Evolutionary conservation across 2,888 invertebrate species (phyloP), one percentile per base, ranked within the genome.

Genomic region (Microctonus hyperodae): DNA sequence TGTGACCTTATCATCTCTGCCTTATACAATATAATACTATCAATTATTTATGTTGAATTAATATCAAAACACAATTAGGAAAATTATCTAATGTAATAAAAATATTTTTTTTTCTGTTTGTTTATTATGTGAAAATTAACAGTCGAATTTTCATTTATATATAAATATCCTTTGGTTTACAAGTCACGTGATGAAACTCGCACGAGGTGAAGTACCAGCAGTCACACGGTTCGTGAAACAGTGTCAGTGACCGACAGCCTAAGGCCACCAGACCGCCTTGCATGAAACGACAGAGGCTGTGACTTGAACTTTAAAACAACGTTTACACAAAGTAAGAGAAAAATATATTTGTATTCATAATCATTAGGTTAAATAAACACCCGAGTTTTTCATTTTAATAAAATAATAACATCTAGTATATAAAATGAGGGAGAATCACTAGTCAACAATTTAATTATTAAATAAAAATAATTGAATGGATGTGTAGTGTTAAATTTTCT

Each of bases 181-280:
- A 44, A 23, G 33, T 62, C 53, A 62, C 37, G 53, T 62, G 62
- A 53, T 51, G 1, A 16, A 25, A 53, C 22, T 37, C 33, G 23
- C 10, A 53, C 25, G 13, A 37, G 16, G 62, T 51, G n/a, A 53
- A 37, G 62, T 35, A n/a, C 35, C 35, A 58, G 20, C 51, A 51
- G 65, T 62, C 55, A 65, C 70, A 67, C 68, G 67, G 65, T 65
- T 64, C 70, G 69, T 73, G 81, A 82, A 83, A 83, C 77, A 83
- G 81, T 83, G 82, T 83, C 82, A 83, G 82, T 82, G 82, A 83
- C 83, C 83, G 82, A 83, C 80, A 81, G 82, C 83, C 82, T 81
- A 79, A 82, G 82, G 83, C 82, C 79, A 81, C 77, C 79, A 75
- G 78, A 77, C 76, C 78, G 74, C 74, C 76, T 73, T 73, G 75